Evolutionary conservation across 2,888 invertebrate species (phyloP).

Genomic region (Synergus umbraculus): DNA sequence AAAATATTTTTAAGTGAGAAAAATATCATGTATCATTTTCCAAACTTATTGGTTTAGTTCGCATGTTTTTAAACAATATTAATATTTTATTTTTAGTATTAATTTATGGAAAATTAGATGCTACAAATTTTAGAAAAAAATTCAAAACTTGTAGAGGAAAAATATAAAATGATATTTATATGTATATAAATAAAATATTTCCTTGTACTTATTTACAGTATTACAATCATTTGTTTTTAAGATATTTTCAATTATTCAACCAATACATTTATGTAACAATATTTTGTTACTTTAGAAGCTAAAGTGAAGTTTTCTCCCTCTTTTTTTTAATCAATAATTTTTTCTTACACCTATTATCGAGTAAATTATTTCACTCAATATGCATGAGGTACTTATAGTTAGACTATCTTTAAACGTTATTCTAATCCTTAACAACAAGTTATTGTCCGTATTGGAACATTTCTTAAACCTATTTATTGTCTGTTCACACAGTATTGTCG

Average conservation of each 20-base stretch:
- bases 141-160: not conserved
- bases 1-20: conserved; percentile 27
- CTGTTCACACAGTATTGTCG: conserved; percentile 77
- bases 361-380: too few relatives aligned
- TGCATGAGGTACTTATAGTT: too few relatives aligned
- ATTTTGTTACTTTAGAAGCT: not conserved
- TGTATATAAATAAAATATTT: conserved; percentile 1
- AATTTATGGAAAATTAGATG: not conserved
- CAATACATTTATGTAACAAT: not conserved
- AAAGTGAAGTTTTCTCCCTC: not conserved
- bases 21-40: conserved; percentile 8
- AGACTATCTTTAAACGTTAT: conserved; percentile 48
- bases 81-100: not conserved
- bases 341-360: too few relatives aligned
- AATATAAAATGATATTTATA: not conserved
- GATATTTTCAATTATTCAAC: not conserved
- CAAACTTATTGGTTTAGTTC: not conserved
- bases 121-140: not conserved
- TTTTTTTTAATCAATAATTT: too few relatives aligned
- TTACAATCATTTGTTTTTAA: not conserved
- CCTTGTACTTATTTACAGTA: conserved; percentile 48
- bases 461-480: conserved; percentile 74
- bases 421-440: conserved; percentile 61
- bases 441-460: conserved; percentile 75
- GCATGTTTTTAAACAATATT: not conserved